A percentile compares a stretch with the other conserved stretches of the same genome.
Conservation (phyloP, 2,113 vertebrate species). For the Oplegnathus fasciatus region DNA sequence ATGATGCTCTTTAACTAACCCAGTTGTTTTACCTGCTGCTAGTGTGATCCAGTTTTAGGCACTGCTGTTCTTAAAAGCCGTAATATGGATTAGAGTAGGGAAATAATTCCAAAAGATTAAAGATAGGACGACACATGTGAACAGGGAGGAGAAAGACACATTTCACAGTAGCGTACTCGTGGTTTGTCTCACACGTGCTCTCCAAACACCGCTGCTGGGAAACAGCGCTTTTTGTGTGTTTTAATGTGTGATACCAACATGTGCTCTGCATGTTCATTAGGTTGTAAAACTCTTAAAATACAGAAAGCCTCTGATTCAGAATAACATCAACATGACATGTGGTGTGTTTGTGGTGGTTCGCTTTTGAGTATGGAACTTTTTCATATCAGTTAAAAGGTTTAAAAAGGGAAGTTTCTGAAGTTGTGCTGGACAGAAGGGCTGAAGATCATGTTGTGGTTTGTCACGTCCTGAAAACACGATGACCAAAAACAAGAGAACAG, state of each 20-base stretch:
- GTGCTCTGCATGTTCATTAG: constrained; percentile 42
- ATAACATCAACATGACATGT: not conserved
- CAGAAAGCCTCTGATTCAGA: constrained; percentile 17
- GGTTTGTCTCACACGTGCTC: constrained; percentile 30
- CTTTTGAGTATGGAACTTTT: constrained; percentile 19
- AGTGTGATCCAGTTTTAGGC: constrained; percentile 73
- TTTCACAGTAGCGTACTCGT: constrained; percentile 45
- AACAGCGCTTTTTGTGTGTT: constrained; percentile 15
- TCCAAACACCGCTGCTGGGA: constrained; percentile 32
- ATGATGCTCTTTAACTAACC: constrained; percentile 53
- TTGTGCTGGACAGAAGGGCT: constrained; percentile 44
- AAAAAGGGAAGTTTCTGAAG: constrained; percentile 70
- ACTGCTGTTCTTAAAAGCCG: constrained; percentile 67
- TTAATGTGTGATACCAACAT: constrained; percentile 10
- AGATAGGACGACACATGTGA: not conserved
- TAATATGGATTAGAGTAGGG: constrained; percentile 25
- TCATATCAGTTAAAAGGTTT: constrained; percentile 25
- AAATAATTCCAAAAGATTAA: not conserved
- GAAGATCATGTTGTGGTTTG: constrained; percentile 31
- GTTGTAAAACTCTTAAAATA: constrained; percentile 1
- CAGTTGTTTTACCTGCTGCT: constrained; percentile 79
- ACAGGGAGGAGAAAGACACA: not conserved
- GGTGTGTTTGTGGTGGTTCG: not conserved
- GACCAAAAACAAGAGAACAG: constrained; percentile 57
- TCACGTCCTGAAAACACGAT: constrained; percentile 35